Conservation (phyloP, 2,113 vertebrate species). For the Aegithalos caudatus region DNA sequence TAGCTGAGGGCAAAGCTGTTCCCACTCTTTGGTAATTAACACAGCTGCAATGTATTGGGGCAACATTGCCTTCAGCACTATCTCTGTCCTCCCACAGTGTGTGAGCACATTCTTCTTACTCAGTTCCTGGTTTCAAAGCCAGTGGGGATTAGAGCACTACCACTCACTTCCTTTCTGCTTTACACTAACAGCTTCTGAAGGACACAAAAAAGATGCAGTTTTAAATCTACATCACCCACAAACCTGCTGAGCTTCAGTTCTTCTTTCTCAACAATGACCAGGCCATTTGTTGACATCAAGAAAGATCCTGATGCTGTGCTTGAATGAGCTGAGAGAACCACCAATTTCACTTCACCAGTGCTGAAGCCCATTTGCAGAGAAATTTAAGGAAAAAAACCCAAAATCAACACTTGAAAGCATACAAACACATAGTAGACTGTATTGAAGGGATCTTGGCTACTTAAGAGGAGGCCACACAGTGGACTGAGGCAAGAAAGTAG, state of each 20-base stretch:
- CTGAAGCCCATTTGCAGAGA: not conserved
- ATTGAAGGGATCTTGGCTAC: not conserved
- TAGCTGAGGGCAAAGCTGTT: not conserved
- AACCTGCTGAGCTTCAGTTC: not conserved
- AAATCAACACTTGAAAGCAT: not conserved
- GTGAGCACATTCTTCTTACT: not conserved
- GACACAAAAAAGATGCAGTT: not conserved
- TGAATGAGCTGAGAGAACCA: not conserved
- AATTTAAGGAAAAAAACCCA: rapidly evolving
- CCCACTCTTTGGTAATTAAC: not conserved
- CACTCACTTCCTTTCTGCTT: not conserved
- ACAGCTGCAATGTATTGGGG: not conserved
- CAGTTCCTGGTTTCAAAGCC: not conserved
- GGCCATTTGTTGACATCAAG: not conserved
- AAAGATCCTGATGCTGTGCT: not conserved
- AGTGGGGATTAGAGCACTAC: not conserved
- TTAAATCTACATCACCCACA: not conserved
- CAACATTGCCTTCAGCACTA: not conserved
- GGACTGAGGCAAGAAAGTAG: not conserved
- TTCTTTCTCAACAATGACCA: not conserved
- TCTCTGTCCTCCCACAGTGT: not conserved
- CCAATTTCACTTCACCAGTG: not conserved
- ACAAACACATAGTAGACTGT: not conserved
- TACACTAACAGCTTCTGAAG: not conserved
- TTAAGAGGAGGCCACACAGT: not conserved